Evolutionary conservation across 2,797 vertebrate species (phyloP).

Genomic region (Manis pentadactyla): DNA sequence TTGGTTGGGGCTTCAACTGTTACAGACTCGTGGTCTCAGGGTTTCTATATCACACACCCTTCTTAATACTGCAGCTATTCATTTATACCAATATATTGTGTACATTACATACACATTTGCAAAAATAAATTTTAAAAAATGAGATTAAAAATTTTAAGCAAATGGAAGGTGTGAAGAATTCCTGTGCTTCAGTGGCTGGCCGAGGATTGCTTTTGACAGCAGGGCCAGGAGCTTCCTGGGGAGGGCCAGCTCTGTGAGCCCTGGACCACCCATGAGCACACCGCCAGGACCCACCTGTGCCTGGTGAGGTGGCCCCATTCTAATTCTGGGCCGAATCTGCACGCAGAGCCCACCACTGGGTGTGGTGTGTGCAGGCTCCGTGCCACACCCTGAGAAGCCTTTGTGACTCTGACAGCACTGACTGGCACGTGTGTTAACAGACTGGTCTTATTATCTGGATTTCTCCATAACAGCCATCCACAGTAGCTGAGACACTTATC

Average conservation of each 20-base stretch:
- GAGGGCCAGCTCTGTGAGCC: background rate
- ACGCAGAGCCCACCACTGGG: background rate
- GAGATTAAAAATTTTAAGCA: background rate
- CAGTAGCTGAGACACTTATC: background rate
- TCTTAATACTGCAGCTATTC: background rate
- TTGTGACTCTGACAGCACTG: background rate
- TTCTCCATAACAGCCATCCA: background rate
- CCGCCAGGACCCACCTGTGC: too few relatives aligned
- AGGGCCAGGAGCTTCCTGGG: background rate
- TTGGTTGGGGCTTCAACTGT: background rate
- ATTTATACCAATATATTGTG: background rate
- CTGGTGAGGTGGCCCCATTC: too few relatives aligned
- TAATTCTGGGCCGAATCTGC: too few relatives aligned
- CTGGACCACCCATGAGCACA: too few relatives aligned
- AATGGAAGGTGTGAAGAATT: background rate
- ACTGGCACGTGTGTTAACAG: background rate
- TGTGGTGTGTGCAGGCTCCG: rapidly evolving
- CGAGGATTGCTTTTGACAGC: background rate
- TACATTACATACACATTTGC: background rate
- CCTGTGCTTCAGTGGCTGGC: background rate
- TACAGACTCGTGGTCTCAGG: background rate
- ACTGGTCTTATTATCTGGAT: background rate
- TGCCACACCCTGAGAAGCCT: background rate
- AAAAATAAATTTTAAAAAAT: background rate
- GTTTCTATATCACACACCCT: background rate